Percentiles rank a stretch among this genome's conserved stretches.
These are phyloP conservation scores for Escarpia spicata DNA, from an alignment of 2,888 invertebrate genomes.

Conservation along the genomic window DNA sequence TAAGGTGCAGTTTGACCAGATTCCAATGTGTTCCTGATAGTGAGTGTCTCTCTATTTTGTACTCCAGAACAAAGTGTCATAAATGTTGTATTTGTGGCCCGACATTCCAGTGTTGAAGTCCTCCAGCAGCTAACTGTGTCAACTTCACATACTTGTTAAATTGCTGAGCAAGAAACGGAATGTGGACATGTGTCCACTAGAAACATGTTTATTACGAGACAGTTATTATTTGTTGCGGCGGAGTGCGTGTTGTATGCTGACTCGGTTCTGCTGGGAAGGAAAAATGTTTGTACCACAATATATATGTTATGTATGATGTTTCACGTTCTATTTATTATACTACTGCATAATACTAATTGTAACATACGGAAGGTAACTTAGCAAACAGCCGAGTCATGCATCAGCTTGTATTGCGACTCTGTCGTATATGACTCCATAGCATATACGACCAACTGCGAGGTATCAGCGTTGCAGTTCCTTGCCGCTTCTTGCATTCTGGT, in stretches of 20 bases:
- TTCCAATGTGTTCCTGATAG: too few relatives aligned
- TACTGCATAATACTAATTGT: constrained; percentile 12
- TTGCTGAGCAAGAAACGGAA: not conserved
- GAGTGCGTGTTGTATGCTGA: not conserved
- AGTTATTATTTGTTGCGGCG: not conserved
- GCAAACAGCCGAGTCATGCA: not conserved
- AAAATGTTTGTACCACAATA: not conserved
- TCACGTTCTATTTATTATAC: constrained; percentile 4
- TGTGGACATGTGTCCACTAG: not conserved
- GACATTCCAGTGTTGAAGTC: too few relatives aligned
- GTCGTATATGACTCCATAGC: not conserved
- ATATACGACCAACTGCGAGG: not conserved
- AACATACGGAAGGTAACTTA: not conserved
- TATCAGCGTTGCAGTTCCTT: not conserved
- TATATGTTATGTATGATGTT: not conserved
- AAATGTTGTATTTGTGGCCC: too few relatives aligned
- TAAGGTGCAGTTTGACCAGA: too few relatives aligned
- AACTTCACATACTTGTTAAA: not conserved
- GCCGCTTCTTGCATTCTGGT: not conserved
- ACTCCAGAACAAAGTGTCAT: too few relatives aligned
- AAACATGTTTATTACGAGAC: not conserved
- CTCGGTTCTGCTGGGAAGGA: not conserved
- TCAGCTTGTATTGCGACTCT: not conserved
- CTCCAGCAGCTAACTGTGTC: not conserved
- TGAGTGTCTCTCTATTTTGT: too few relatives aligned